Conservation (phyloP, 2,888 invertebrate species). For the Tenthredo mesomela region DNA sequence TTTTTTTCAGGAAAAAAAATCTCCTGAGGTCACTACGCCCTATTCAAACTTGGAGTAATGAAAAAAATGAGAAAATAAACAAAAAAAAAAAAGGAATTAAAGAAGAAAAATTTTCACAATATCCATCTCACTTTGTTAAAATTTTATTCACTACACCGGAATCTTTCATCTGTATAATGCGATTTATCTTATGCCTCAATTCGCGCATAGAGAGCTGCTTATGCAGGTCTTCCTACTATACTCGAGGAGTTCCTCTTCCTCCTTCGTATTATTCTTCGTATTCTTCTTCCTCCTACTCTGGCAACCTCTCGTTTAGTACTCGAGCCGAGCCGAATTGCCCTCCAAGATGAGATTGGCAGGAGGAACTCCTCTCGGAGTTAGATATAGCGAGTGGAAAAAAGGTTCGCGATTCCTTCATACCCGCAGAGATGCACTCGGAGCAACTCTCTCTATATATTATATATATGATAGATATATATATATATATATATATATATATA, state of each 20-base stretch:
- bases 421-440: slow-evolving; percentile 36
- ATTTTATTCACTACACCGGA: background rate
- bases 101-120: background rate
- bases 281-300: background rate
- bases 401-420: slow-evolving; percentile 35
- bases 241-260: background rate
- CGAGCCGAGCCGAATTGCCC: slow-evolving; percentile 33
- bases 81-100: background rate
- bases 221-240: slow-evolving; percentile 22
- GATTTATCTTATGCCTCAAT: slow-evolving; percentile 28
- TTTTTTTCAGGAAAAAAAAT: background rate
- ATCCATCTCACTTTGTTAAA: background rate
- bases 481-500: background rate
- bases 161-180: slow-evolving; percentile 27
- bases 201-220: slow-evolving; percentile 29
- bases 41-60: background rate
- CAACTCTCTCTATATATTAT: background rate
- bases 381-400: slow-evolving; percentile 6
- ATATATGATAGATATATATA: background rate
- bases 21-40: background rate
- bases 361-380: slow-evolving; percentile 6
- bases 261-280: background rate
- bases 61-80: background rate
- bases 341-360: slow-evolving; percentile 45
- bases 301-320: slow-evolving; percentile 37